These are phyloP conservation scores for Coremacera marginata DNA, from an alignment of 2,888 invertebrate genomes.

Conservation along the genomic window DNA sequence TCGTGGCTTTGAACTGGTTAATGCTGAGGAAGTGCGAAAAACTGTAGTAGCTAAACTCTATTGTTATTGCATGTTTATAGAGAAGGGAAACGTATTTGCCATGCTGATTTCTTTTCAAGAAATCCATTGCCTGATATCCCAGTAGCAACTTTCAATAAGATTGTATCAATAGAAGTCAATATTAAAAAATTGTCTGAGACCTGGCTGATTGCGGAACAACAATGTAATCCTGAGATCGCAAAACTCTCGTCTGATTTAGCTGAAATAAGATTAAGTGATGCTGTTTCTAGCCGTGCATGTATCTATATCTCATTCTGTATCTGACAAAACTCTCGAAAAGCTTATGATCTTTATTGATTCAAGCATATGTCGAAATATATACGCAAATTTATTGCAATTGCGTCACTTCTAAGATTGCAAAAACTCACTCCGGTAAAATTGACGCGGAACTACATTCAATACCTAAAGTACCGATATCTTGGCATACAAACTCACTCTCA, in stretches of 20 bases:
- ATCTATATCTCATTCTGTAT: neutral
- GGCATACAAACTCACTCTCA: no score
- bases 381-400: neutral
- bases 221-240: no score
- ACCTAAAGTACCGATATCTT: neutral
- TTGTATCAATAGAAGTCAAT: neutral
- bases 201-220: neutral
- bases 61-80: no score
- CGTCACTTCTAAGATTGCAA: neutral
- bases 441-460: neutral
- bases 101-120: neutral
- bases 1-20: no score
- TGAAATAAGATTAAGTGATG: neutral
- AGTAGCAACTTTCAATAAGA: neutral
- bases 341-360: neutral
- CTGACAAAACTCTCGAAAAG: neutral
- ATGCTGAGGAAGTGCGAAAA: no score
- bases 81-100: neutral
- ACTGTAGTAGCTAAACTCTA: no score
- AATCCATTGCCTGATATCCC: neutral
- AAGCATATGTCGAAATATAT: neutral
- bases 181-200: neutral
- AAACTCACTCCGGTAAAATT: neutral
- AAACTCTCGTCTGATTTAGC: no score
- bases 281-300: neutral